Evolutionary conservation across 2,113 vertebrate genomes (phyloP).

Genomic region (Ifrita kowaldi): DNA sequence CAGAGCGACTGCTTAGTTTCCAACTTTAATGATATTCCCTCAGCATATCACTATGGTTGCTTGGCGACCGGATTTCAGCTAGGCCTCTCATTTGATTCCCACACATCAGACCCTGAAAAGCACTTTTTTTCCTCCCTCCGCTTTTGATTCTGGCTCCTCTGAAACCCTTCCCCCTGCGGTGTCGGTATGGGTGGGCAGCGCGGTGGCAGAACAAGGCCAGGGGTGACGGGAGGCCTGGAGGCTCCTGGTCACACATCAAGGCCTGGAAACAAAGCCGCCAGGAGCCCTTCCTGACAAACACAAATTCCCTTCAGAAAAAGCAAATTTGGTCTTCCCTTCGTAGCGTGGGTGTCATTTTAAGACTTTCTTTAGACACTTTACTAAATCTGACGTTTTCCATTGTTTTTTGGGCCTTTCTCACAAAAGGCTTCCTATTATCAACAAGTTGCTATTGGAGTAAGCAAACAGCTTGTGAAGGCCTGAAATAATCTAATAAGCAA

Average conservation of each 20-base stretch:
- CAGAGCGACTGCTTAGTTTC: slow-evolving; percentile 87
- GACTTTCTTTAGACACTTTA: slow-evolving; percentile 78
- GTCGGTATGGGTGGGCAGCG: slow-evolving; percentile 98
- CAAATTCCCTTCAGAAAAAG: slow-evolving; percentile 90
- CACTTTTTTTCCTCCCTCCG: slow-evolving; percentile 90
- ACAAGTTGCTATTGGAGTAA: slow-evolving; percentile 76
- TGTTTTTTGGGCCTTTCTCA: slow-evolving; percentile 70
- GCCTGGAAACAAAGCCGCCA: slow-evolving; percentile 93
- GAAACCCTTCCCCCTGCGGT: slow-evolving; percentile 95
- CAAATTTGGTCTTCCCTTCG: slow-evolving; percentile 84
- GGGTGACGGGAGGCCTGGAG: slow-evolving; percentile 82
- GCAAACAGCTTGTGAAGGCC: slow-evolving; percentile 68
- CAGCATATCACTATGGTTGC: slow-evolving; percentile 97
- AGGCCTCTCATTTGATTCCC: slow-evolving; percentile 99
- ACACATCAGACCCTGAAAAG: slow-evolving; percentile 99
- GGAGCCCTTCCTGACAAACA: slow-evolving; percentile 92
- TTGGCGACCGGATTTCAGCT: slow-evolving; percentile 98
- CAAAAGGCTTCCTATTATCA: slow-evolving; percentile 75
- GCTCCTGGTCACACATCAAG: slow-evolving; percentile 98
- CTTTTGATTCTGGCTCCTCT: slow-evolving; percentile 98
- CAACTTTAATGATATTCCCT: slow-evolving; percentile 99
- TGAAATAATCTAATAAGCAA: slow-evolving; percentile 69
- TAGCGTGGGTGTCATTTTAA: slow-evolving; percentile 78
- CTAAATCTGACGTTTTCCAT: slow-evolving; percentile 76
- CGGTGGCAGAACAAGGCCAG: slow-evolving; percentile 81